These are phyloP conservation scores for Pseudomyrmex cubaensis DNA, from an alignment of 1,140 invertebrate species.

Conservation along the genomic window DNA sequence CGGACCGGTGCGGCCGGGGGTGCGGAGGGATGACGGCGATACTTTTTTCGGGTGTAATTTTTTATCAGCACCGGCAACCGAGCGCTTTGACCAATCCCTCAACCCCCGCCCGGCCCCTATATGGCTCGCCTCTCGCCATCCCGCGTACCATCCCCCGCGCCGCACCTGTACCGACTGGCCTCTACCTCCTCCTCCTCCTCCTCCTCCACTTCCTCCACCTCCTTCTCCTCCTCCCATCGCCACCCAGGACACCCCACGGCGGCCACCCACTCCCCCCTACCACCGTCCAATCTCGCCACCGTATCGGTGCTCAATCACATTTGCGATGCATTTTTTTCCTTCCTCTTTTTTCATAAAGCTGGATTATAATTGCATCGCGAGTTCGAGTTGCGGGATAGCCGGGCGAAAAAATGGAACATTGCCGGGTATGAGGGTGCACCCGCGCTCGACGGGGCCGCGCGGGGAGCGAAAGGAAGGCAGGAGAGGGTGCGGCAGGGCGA, in stretches of 20 bases:
- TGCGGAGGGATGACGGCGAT: constrained; percentile 75
- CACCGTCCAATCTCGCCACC: constrained; percentile 79
- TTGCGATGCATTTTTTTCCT: constrained; percentile 84
- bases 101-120: constrained; percentile 68
- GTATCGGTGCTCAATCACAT: constrained; percentile 85
- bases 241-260: constrained; percentile 61
- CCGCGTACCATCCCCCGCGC: constrained; percentile 40
- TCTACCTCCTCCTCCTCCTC: constrained; percentile 38
- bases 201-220: constrained; percentile 47
- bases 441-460: constrained; percentile 63
- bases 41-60: constrained; percentile 82
- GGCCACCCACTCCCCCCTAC: constrained; percentile 72
- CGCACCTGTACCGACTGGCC: constrained; percentile 55
- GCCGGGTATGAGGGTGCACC: constrained; percentile 68
- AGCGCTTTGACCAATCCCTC: constrained; percentile 81
- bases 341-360: constrained; percentile 84
- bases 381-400: constrained; percentile 80
- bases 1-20: constrained; percentile 41
- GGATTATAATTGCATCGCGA: constrained; percentile 86
- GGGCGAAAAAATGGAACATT: constrained; percentile 82
- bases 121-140: constrained; percentile 61
- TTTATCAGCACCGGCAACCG: constrained; percentile 81
- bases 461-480: constrained; percentile 43
- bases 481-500: constrained; percentile 50
- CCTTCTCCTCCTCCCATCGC: constrained; percentile 48